A percentile compares a stretch with the other conserved stretches of the same genome.
These are phyloP conservation scores for Pachyramphus minor DNA, from an alignment of 2,113 vertebrate genomes.

Conservation along the genomic window DNA sequence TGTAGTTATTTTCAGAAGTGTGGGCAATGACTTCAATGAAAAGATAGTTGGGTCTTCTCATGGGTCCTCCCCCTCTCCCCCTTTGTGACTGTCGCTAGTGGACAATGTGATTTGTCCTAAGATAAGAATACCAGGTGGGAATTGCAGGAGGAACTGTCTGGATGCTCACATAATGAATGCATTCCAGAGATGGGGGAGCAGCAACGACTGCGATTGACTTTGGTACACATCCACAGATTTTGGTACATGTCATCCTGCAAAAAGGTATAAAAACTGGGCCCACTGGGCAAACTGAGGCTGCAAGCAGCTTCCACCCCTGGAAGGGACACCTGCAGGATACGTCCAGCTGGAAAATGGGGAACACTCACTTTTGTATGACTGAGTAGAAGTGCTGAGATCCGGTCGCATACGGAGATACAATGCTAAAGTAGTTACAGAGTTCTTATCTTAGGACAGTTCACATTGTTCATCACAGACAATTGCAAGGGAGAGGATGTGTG, in stretches of 20 bases:
- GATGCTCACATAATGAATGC: not conserved
- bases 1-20: not conserved
- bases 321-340: not conserved
- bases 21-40: not conserved
- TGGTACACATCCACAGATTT: not conserved
- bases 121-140: not conserved
- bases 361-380: not conserved
- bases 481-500: not conserved
- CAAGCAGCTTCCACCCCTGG: not conserved
- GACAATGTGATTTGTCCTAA: not conserved
- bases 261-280: not conserved
- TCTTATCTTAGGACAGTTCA: not conserved
- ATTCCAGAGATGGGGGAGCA: not conserved
- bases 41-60: not conserved
- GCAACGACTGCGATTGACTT: not conserved
- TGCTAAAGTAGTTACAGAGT: not conserved
- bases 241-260: not conserved
- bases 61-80: not conserved
- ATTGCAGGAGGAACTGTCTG: not conserved
- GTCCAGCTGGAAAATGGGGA: fast-evolving
- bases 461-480: not conserved
- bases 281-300: not conserved
- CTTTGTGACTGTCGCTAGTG: not conserved
- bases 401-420: not conserved
- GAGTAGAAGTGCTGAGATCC: not conserved